Base-by-base conservation (phyloP, 1,140 invertebrate species). In the Cydia pomonella region DNA sequence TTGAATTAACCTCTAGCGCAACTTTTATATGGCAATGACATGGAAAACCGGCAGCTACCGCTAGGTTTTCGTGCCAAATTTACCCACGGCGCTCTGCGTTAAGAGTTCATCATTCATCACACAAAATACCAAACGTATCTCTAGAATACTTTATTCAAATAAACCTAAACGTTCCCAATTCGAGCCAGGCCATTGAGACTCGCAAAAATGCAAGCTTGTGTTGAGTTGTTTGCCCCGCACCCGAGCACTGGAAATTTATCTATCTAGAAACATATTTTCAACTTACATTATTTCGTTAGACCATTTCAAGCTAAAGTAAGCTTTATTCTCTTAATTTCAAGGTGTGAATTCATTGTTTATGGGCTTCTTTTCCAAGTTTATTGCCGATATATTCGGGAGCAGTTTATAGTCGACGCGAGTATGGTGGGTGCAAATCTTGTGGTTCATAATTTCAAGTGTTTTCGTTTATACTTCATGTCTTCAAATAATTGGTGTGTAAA, bases 371-470 rank as follows among this genome's bases (percentile, higher is more conserved):
- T 64, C 12, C 41, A 27, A 64, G 82, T 84, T 85, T 85, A 85
- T 85, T 81, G 79, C 63, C 80, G 77, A 85, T 85, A 82, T 82
- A 82, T 82, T 81, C 77, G 66, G 62, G 73, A 75, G 73, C 82
- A 80, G 77, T 82, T 81, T 82, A 80, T 75, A 80, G 71, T 76
- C 59, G 21, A 16, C 13, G 47, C n/a, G 72, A 76, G 53, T 59
- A 59, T 59, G 53, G 53, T 3, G 53, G 50, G 50, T 71, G 79
- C 73, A 80, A 81, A 82, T 82, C 77, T 83, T 80, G 76, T 53
- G 75, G 78, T 79, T 79, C 75, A 81, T 82, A 85, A 83, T 83
- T 83, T 78, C 77, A 62, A 63, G 74, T 76, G 63, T 75, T 69
- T 23, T 59, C 9, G 53, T 23, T 10, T 23, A 10, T 16, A 47